phyloP scores from a whole-genome alignment of 2,888 invertebrate species.

The Hecatera dysodea region DNA sequence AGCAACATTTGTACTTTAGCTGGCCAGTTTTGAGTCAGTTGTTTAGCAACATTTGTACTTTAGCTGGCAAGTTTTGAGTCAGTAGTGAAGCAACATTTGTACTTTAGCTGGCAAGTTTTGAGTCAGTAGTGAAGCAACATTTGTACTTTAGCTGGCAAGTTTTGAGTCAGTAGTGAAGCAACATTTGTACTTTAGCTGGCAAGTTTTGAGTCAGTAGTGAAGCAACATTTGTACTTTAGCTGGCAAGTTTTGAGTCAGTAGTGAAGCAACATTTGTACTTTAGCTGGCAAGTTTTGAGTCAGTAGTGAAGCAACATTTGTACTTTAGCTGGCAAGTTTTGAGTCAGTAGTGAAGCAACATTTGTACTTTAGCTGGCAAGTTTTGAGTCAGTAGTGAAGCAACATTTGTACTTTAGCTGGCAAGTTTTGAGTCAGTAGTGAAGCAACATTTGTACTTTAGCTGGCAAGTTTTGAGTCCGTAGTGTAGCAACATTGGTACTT shows the following conservation, averaged over 20 bases:
- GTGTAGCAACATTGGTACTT: background rate
- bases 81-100: background rate
- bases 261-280: background rate
- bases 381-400: background rate
- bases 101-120: constrained; percentile 11
- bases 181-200: background rate
- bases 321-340: constrained; percentile 11
- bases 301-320: background rate
- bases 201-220: constrained; percentile 2
- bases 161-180: background rate
- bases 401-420: background rate
- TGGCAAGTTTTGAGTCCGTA: constrained; percentile 2
- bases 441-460: background rate
- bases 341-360: background rate
- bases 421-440: constrained; percentile 2
- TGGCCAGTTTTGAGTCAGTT: background rate
- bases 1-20: background rate
- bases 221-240: background rate
- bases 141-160: constrained; percentile 5
- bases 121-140: background rate
- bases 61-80: constrained; percentile 11
- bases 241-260: constrained; percentile 2
- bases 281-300: constrained; percentile 11
- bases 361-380: constrained; percentile 5
- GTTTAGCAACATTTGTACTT: background rate